A percentile compares a stretch with the other conserved stretches of the same genome.
Evolutionary conservation across 92 coral and sea anemone species (phyloP).

Genomic region (Epizoanthus scotinus): DNA sequence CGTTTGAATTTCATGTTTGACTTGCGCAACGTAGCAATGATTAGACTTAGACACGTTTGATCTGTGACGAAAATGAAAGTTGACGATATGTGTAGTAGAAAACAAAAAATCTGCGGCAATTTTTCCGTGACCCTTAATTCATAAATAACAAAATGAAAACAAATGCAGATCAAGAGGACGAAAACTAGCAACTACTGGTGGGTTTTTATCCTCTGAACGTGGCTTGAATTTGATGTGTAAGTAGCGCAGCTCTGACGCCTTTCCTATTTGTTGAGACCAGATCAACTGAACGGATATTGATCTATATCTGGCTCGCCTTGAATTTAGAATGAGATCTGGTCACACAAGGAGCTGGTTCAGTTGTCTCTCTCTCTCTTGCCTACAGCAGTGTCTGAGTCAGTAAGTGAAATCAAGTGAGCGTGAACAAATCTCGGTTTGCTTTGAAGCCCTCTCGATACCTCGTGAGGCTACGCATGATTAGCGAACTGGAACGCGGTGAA

Average conservation of each 20-base stretch:
- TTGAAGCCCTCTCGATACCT: background rate
- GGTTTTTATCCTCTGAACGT: background rate
- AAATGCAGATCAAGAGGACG: background rate
- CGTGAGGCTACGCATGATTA: background rate
- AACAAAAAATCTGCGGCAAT: background rate
- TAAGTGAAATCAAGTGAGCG: background rate
- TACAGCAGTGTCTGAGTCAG: background rate
- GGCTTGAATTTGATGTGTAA: slow-evolving; percentile 2
- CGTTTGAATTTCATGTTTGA: background rate
- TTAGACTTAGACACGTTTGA: background rate
- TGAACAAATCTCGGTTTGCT: background rate
- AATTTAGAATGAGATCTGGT: background rate
- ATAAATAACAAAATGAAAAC: background rate
- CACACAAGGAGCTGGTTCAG: background rate
- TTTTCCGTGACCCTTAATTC: background rate
- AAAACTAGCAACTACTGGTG: background rate
- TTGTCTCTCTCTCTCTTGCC: no score
- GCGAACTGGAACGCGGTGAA: background rate
- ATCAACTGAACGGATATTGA: background rate
- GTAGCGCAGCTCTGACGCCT: background rate
- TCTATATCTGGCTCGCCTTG: background rate
- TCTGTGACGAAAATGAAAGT: no score
- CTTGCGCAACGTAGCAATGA: background rate
- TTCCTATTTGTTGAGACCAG: background rate
- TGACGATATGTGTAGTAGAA: background rate